Evolutionary conservation across 2,797 vertebrate species (phyloP), one percentile per base, ranked within the genome.

Genomic region (Rhodeus uyekii): DNA sequence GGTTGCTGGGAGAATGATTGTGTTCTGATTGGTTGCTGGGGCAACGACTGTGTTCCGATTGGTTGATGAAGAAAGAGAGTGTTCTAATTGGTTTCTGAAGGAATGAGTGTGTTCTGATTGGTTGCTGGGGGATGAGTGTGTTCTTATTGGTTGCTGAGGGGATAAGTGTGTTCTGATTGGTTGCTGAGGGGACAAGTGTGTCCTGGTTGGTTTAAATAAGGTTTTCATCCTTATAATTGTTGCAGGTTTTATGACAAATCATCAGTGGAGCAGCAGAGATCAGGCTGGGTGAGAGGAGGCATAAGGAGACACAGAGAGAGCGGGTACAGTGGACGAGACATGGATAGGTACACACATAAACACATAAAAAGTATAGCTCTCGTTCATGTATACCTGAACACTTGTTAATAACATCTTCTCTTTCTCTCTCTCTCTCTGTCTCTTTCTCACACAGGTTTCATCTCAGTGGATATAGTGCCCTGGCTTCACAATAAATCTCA

Each of bases 401-500:
- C 48, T 48, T 76, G n/a, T 38, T 77, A 65, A 84, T 76, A 46
- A 44, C 36, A 16, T 61, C 39, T 5, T 60, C 65, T 85, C 8
- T 75, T 6, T 84, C 5, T 27, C 32, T 82, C 6, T 32, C 16
- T n/a, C n/a, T 60, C 65, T 85, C 8, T 75, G 5, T 84, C 5
- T 27, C 32, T 82, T 5, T 32, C 16, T 86, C 86, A 85, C 42
- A 84, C 88, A 92, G 91, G 82, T 90, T 88, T 73, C 89, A 87
- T 65, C 81, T 91, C 1, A 84, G 63, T 14, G 68, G 58, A 53
- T 87, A 78, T 65, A 87, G 39, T 53, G 53, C 65, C 67, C 46
- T 76, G 83, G 19, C 68, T 76, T 72, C 73, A 34, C 50, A 84
- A 78, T 81, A 82, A 81, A 78, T 32, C 64, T 42, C 10, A 55